These are phyloP conservation scores for Synergus japonicus DNA, from an alignment of 2,888 invertebrate species.

Conservation along the genomic window DNA sequence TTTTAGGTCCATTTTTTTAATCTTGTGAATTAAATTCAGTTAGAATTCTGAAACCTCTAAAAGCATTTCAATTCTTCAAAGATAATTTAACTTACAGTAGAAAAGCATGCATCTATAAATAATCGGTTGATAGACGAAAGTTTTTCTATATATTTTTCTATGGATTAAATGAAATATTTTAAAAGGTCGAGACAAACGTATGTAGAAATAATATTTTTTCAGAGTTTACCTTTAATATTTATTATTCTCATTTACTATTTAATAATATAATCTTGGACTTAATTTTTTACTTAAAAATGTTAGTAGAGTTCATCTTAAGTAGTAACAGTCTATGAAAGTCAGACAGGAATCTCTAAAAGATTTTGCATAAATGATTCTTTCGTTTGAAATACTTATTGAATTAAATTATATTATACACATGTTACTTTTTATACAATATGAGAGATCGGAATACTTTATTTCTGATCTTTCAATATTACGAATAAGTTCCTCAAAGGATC, in stretches of 20 bases:
- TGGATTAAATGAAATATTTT: neutral
- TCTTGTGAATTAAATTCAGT: slow-evolving; percentile 15
- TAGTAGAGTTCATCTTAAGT: neutral
- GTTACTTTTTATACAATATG: too few relatives aligned
- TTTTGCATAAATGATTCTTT: neutral
- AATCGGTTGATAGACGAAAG: neutral
- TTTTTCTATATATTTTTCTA: neutral
- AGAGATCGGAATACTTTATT: too few relatives aligned
- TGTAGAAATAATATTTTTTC: too few relatives aligned
- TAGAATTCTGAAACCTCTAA: neutral
- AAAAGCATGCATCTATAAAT: slow-evolving; percentile 18
- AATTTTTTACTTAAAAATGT: neutral
- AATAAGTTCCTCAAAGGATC: too few relatives aligned
- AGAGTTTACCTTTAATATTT: too few relatives aligned
- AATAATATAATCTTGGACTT: neutral
- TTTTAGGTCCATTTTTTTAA: neutral
- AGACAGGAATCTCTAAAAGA: neutral
- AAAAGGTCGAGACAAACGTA: too few relatives aligned
- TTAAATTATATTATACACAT: too few relatives aligned
- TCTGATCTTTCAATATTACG: too few relatives aligned
- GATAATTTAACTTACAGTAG: neutral
- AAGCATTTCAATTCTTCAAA: slow-evolving; percentile 5
- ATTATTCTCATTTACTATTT: too few relatives aligned
- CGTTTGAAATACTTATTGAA: neutral
- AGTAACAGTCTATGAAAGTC: neutral